Evolutionary conservation across 2,888 invertebrate species (phyloP).

Genomic region (Eupithecia insigniata): DNA sequence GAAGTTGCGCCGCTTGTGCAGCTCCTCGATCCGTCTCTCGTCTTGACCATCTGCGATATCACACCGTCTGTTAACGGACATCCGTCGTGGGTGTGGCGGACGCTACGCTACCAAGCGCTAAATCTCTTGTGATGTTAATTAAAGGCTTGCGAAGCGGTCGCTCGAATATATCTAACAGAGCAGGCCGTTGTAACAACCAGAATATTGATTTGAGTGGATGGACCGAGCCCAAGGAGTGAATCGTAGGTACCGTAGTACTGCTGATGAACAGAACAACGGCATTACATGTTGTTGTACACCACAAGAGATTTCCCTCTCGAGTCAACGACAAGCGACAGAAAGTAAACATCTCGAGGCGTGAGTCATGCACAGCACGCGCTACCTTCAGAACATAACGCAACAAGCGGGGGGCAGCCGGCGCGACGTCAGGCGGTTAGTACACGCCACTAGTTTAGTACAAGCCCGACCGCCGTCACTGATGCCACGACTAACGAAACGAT

Average conservation of each 20-base stretch:
- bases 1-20: slow-evolving; percentile 98
- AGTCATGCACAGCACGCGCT: slow-evolving; percentile 32
- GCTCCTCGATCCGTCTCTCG: slow-evolving; percentile 97
- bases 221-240: neutral
- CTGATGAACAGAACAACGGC: too few relatives aligned
- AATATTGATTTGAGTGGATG: neutral
- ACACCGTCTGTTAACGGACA: slow-evolving; percentile 36
- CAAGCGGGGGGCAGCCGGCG: slow-evolving; percentile 3
- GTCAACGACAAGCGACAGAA: neutral
- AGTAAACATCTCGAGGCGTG: slow-evolving; percentile 21
- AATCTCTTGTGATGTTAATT: slow-evolving; percentile 16
- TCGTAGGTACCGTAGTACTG: too few relatives aligned
- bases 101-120: slow-evolving; percentile 16
- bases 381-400: slow-evolving; percentile 29
- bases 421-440: slow-evolving; percentile 26
- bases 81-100: slow-evolving; percentile 18
- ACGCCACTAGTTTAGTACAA: slow-evolving; percentile 42
- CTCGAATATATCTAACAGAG: neutral
- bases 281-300: neutral
- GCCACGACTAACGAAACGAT: slow-evolving; percentile 19
- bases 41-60: slow-evolving; percentile 91
- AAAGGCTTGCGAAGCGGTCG: neutral
- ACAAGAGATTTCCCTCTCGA: slow-evolving; percentile 3
- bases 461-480: slow-evolving; percentile 44
- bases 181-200: neutral